Conservation (phyloP, 2,797 vertebrate genomes). For the Chrysolophus pictus region DNA sequence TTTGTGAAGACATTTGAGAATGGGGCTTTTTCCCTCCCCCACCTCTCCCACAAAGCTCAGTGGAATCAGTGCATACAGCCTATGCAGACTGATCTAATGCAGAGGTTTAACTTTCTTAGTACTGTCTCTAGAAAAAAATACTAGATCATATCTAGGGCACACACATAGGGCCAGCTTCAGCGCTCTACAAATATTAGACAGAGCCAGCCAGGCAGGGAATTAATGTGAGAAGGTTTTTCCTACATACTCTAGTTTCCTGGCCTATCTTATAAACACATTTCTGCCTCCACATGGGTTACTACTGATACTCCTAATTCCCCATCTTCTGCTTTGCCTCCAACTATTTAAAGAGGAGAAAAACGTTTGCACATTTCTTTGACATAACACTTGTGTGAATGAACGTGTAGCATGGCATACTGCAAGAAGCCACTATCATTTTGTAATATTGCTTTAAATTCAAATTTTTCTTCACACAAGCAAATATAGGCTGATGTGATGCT, state of each 20-base stretch:
- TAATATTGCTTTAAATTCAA: not conserved
- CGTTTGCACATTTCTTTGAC: not conserved
- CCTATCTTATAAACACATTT: not conserved
- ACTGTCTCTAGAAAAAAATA: not conserved
- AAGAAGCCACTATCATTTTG: not conserved
- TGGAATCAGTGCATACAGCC: not conserved
- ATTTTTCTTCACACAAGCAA: not conserved
- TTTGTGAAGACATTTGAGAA: slow-evolving; percentile 1
- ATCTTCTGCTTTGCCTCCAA: not conserved
- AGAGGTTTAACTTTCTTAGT: not conserved
- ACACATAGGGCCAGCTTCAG: not conserved
- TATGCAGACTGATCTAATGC: not conserved
- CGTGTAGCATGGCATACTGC: not conserved
- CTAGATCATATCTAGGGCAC: not conserved
- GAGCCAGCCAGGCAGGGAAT: not conserved
- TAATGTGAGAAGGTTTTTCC: not conserved
- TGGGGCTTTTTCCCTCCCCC: not conserved
- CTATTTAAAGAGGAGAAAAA: not conserved
- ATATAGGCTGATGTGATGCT: not conserved
- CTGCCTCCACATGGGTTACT: not conserved
- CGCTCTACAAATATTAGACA: not conserved
- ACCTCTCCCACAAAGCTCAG: not conserved
- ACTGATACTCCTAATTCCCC: not conserved
- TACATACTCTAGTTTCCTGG: not conserved
- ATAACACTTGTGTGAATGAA: not conserved